These are phyloP conservation scores for Ichneumoninae sp. DNA, from an alignment of 2,888 invertebrate species.

Conservation along the genomic window DNA sequence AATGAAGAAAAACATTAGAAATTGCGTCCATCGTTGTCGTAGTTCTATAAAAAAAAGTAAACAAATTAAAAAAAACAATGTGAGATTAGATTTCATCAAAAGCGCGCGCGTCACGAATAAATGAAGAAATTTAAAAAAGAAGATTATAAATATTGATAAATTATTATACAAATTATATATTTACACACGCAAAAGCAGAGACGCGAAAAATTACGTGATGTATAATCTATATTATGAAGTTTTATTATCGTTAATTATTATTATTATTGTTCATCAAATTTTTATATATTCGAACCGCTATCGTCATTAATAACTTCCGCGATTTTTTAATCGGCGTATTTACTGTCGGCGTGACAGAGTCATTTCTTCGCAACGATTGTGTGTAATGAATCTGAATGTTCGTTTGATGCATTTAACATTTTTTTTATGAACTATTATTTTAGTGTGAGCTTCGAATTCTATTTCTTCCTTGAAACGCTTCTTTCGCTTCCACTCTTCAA, in stretches of 20 bases:
- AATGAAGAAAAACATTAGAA: constrained; percentile 50
- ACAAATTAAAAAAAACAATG: constrained; percentile 33
- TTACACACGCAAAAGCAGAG: constrained; percentile 45
- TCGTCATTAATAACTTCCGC: neutral
- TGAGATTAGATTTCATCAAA: constrained; percentile 22
- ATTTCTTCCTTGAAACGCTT: constrained; percentile 55
- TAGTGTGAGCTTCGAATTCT: constrained; percentile 19
- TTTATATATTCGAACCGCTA: constrained; percentile 43
- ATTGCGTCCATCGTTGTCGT: constrained; percentile 76
- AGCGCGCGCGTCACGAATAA: constrained; percentile 31
- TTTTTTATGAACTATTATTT: constrained; percentile 6
- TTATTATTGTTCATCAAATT: constrained; percentile 49
- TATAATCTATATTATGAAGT: constrained; percentile 46
- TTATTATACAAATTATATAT: constrained; percentile 60
- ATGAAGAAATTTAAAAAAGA: constrained; percentile 15
- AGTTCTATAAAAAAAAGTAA: constrained; percentile 51
- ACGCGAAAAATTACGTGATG: constrained; percentile 35
- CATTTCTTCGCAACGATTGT: constrained; percentile 33
- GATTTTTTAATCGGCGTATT: constrained; percentile 7
- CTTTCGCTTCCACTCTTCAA: constrained; percentile 55
- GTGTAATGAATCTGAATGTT: constrained; percentile 21
- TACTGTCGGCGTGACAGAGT: neutral
- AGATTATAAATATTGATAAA: constrained; percentile 49
- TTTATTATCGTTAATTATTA: constrained; percentile 52
- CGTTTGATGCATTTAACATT: neutral